These are phyloP conservation scores for Platygyra sinensis DNA, from an alignment of 64 coral and sea anemone genomes.

Conservation along the genomic window DNA sequence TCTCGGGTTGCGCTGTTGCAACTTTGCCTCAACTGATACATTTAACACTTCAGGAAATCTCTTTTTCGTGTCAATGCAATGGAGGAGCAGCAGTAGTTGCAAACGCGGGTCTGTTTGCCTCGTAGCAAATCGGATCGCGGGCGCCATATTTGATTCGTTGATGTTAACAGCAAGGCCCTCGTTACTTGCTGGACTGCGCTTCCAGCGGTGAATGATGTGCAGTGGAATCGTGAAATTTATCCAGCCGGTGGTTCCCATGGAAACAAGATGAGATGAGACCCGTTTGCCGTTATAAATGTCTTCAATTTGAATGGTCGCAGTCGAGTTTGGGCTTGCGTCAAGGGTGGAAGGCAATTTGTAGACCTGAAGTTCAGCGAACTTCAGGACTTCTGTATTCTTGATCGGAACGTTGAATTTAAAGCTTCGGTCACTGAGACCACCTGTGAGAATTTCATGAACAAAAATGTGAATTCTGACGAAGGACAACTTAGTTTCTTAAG, in stretches of 20 bases:
- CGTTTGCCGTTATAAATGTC: not conserved
- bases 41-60: not conserved
- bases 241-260: conserved; percentile 6
- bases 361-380: not conserved
- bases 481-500: no score
- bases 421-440: not conserved
- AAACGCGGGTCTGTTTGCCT: not conserved
- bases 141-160: not conserved
- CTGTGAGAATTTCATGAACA: not conserved
- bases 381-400: not conserved
- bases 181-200: not conserved
- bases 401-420: conserved; percentile 32
- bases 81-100: not conserved
- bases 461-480: not conserved
- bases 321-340: not conserved
- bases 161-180: not conserved
- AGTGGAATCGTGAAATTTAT: not conserved
- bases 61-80: not conserved
- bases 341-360: conserved; percentile 5
- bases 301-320: not conserved
- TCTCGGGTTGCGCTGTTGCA: not conserved
- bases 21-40: no score
- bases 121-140: not conserved
- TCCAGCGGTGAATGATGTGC: not conserved
- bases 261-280: not conserved